Evolutionary conservation across 2,888 invertebrate species (phyloP).

Genomic region (Drosophila mulleri): DNA sequence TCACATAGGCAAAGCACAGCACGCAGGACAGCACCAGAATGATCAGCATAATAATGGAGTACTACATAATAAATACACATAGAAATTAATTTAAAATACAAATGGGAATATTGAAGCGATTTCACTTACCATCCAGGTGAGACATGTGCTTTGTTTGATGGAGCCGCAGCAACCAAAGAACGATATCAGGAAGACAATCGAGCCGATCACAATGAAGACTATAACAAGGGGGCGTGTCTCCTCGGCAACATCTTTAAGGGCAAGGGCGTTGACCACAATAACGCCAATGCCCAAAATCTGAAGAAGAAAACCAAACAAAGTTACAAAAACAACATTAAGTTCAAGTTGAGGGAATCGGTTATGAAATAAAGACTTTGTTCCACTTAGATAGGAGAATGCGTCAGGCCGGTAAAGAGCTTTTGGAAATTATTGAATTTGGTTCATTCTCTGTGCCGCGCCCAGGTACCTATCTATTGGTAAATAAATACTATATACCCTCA

Average conservation of each 20-base stretch:
- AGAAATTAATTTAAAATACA: not conserved
- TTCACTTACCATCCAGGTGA: conserved; percentile 91
- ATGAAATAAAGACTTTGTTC: conserved; percentile 13
- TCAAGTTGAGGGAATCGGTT: conserved; percentile 5
- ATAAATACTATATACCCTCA: conserved; percentile 14
- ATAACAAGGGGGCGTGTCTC: conserved; percentile 51
- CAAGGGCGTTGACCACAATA: conserved; percentile 60
- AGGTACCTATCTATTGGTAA: conserved; percentile 3
- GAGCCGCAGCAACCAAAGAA: conserved; percentile 97
- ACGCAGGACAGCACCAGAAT: conserved; percentile 88
- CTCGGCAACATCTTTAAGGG: conserved; percentile 52
- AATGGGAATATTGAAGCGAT: not conserved
- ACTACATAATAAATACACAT: conserved; percentile 86
- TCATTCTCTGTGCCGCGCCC: conserved; percentile 23
- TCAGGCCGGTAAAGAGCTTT: conserved; percentile 1
- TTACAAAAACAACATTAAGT: not conserved
- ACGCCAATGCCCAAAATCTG: conserved; percentile 71
- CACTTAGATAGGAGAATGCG: conserved; percentile 17
- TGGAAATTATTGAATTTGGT: conserved; percentile 6
- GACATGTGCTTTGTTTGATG: conserved; percentile 93
- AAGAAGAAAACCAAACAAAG: conserved; percentile 29
- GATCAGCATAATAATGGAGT: conserved; percentile 89
- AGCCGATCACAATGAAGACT: conserved; percentile 88
- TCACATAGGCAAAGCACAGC: conserved; percentile 84
- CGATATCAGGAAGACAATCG: conserved; percentile 90